phyloP scores from a whole-genome alignment of 2,113 vertebrate species.

The Oxyruncus cristatus region DNA sequence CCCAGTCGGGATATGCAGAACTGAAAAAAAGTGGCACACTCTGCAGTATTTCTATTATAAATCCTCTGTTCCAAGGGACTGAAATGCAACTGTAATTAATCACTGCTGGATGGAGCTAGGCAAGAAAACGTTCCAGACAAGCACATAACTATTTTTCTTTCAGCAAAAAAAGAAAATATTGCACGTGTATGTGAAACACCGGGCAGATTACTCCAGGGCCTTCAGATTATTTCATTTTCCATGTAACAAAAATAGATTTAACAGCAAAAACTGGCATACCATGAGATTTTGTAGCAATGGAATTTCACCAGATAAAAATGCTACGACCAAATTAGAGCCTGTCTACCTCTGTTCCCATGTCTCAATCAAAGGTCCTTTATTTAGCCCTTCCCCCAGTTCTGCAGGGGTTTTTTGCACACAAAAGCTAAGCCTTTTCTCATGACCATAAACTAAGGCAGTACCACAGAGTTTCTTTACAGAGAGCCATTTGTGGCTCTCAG shows the following conservation, averaged over 20 bases:
- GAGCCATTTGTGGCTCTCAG: background rate
- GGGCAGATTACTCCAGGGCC: background rate
- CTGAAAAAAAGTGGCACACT: background rate
- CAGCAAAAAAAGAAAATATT: background rate
- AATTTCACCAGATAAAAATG: background rate
- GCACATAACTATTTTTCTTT: background rate
- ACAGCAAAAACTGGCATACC: background rate
- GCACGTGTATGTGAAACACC: background rate
- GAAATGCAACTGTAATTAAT: conserved; percentile 18
- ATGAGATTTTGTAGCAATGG: background rate
- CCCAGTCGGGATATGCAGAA: background rate
- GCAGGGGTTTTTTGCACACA: background rate
- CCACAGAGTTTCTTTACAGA: background rate
- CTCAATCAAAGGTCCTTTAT: conserved; percentile 24
- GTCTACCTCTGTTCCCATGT: conserved; percentile 8
- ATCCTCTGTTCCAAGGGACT: background rate
- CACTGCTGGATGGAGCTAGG: background rate
- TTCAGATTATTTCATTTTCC: background rate
- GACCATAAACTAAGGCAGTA: background rate
- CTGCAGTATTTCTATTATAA: background rate
- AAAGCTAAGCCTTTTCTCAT: background rate
- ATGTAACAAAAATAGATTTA: conserved; percentile 39
- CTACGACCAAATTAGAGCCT: background rate
- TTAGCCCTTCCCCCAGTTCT: background rate
- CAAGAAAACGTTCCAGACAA: background rate